These are phyloP conservation scores for Acromyrmex heyeri DNA, from an alignment of 1,140 invertebrate species.

Conservation along the genomic window DNA sequence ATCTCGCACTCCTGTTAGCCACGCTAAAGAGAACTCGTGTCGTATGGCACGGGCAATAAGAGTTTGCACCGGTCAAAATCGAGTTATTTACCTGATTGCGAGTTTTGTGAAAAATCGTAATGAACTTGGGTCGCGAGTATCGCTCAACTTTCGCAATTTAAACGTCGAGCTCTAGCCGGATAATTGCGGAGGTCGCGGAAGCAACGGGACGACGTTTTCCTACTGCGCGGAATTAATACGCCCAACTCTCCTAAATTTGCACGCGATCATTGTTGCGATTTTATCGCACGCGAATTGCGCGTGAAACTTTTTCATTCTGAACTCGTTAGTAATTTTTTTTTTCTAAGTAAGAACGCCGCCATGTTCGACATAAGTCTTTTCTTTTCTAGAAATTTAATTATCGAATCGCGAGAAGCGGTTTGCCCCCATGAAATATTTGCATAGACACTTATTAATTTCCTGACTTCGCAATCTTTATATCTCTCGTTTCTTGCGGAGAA, in stretches of 20 bases:
- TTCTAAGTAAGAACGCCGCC: neutral
- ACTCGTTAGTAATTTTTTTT: conserved; percentile 30
- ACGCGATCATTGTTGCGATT: conserved; percentile 38
- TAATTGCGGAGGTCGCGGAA: conserved; percentile 57
- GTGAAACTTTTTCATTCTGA: neutral
- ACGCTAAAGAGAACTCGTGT: conserved; percentile 51
- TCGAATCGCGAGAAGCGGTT: conserved; percentile 6
- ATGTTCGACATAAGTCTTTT: neutral
- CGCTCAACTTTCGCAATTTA: conserved; percentile 63
- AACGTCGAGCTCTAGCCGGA: conserved; percentile 35
- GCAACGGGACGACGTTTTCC: conserved; percentile 12
- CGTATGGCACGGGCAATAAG: conserved; percentile 58
- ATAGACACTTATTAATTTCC: conserved; percentile 58
- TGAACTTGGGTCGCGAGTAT: conserved; percentile 60
- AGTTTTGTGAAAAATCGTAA: conserved; percentile 64
- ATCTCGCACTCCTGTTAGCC: conserved; percentile 52
- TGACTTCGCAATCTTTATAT: conserved; percentile 11
- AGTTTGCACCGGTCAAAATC: conserved; percentile 55
- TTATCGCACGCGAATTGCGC: conserved; percentile 41
- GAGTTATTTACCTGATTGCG: conserved; percentile 65
- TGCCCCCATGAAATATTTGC: conserved; percentile 15
- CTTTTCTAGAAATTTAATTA: conserved; percentile 51
- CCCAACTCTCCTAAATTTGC: conserved; percentile 23
- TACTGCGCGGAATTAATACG: conserved; percentile 46
- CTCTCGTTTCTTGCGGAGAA: neutral